Conservation (phyloP, 2,888 invertebrate genomes). For the Drosophila kambysellisi region DNA sequence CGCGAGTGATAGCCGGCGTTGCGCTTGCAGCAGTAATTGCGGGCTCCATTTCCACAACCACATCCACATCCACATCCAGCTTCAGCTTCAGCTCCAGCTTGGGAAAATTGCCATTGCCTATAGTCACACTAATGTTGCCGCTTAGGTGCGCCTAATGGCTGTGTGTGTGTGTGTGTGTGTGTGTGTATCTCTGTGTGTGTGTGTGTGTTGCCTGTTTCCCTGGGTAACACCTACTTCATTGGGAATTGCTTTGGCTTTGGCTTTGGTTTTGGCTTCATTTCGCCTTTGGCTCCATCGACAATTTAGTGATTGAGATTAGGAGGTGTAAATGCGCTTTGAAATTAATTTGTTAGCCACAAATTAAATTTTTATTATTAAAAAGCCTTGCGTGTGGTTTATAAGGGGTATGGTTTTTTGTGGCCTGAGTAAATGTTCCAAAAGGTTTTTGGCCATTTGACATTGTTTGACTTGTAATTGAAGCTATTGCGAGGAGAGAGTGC, state of each 20-base stretch:
- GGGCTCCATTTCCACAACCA: conserved; percentile 24
- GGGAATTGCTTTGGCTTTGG: conserved; percentile 49
- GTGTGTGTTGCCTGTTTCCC: conserved; percentile 29
- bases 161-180: conserved; percentile 21
- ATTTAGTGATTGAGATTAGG: conserved; percentile 79
- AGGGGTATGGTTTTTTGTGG: conserved; percentile 21
- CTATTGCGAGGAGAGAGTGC: background rate
- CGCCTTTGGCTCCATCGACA: conserved; percentile 63
- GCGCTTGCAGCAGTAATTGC: conserved; percentile 76
- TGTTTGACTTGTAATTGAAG: background rate
- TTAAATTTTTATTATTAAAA: conserved; percentile 80
- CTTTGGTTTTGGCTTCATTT: conserved; percentile 34
- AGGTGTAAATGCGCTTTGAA: conserved; percentile 81
- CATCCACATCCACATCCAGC: background rate
- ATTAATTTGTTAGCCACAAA: conserved; percentile 80
- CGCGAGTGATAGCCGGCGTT: conserved; percentile 76
- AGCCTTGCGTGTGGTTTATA: conserved; percentile 68
- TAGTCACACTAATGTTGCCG: conserved; percentile 67
- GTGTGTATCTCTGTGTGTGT: conserved; percentile 23
- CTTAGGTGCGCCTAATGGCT: conserved; percentile 77
- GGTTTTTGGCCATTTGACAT: background rate
- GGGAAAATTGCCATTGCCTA: conserved; percentile 66
- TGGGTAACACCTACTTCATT: conserved; percentile 63
- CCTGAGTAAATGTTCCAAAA: conserved; percentile 7
- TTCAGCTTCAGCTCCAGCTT: conserved; percentile 35